Conservation (phyloP, 2,888 invertebrate species). For the Tipula unca region DNA sequence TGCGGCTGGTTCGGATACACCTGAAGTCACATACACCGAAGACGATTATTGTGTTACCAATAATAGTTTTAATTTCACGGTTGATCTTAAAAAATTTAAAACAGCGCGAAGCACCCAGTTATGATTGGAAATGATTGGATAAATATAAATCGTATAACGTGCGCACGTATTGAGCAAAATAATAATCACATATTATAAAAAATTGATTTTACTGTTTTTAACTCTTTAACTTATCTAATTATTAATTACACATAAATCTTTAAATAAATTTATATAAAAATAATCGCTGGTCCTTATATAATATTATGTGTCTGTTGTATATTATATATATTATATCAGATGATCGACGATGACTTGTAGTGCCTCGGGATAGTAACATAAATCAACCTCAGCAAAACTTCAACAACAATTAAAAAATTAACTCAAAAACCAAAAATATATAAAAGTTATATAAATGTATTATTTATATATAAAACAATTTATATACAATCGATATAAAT, state of each 20-base stretch:
- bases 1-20: neutral
- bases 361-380: conserved; percentile 32
- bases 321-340: conserved; percentile 29
- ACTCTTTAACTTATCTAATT: neutral
- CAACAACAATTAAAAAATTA: conserved; percentile 18
- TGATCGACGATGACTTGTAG: conserved; percentile 43
- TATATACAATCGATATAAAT: neutral
- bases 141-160: neutral
- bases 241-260: neutral
- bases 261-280: neutral
- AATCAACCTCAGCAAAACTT: conserved; percentile 16
- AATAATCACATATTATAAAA: neutral
- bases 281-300: neutral
- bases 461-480: neutral
- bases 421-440: neutral
- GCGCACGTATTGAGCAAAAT: neutral
- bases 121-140: neutral
- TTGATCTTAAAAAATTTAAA: neutral
- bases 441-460: neutral
- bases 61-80: neutral
- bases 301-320: neutral
- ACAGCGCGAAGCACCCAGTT: neutral
- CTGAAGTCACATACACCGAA: neutral
- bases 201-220: neutral
- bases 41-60: neutral